phyloP scores from a whole-genome alignment of 1,140 invertebrate genomes.

The Lucilia cuprina region DNA sequence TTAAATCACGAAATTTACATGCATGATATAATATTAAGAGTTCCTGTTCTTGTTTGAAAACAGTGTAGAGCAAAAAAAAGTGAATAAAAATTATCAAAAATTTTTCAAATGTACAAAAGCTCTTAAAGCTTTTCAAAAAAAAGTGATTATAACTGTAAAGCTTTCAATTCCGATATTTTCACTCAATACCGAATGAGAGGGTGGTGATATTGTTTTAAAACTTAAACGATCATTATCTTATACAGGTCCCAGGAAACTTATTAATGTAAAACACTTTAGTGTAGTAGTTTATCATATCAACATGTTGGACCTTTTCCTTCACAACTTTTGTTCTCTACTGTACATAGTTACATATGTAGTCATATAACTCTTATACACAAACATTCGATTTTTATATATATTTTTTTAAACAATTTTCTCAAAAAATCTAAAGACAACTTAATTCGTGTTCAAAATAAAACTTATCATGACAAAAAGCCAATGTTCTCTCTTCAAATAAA shows the following conservation, averaged over 20 bases:
- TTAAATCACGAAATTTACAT: conserved; percentile 32
- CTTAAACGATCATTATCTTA: too few species aligned
- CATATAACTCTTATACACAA: background rate
- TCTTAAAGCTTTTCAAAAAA: too few species aligned
- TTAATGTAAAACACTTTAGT: too few species aligned
- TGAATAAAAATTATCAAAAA: too few species aligned
- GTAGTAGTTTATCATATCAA: background rate
- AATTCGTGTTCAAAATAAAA: conserved; percentile 30
- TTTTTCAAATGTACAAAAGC: too few species aligned
- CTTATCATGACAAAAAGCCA: conserved; percentile 15
- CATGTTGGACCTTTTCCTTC: background rate
- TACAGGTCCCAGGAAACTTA: too few species aligned
- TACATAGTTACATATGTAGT: background rate
- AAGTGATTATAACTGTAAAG: too few species aligned
- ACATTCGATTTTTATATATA: background rate
- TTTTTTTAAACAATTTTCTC: background rate
- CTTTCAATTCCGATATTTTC: too few species aligned
- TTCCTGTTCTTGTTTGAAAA: background rate
- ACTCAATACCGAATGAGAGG: too few species aligned
- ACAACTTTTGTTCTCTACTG: background rate
- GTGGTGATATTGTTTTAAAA: too few species aligned
- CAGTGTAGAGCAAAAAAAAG: background rate
- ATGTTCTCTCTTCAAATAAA: conserved; percentile 7
- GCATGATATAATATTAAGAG: conserved; percentile 13
- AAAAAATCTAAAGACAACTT: conserved; percentile 14